Conservation (phyloP, 2,888 invertebrate genomes). For the Isotomurus palustris region DNA sequence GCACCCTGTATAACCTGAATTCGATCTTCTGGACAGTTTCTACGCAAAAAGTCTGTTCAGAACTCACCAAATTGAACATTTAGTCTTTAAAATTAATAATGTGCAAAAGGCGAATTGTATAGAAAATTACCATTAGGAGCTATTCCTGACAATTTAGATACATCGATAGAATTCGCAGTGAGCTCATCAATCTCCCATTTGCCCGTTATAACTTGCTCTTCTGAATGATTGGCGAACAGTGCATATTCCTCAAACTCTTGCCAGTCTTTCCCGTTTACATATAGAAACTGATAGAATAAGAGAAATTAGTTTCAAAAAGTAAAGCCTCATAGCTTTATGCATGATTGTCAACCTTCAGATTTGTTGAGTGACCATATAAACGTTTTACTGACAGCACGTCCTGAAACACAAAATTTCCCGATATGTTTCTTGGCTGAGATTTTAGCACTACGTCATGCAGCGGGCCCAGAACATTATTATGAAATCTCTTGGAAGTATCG, state of each 20-base stretch:
- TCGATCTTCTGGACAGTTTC: neutral
- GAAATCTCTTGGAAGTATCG: neutral
- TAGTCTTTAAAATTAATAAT: no score
- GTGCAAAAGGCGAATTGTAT: no score
- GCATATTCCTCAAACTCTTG: conserved; percentile 14
- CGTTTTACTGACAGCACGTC: conserved; percentile 10
- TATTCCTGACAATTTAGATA: neutral
- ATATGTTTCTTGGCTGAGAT: conserved; percentile 15
- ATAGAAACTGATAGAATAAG: conserved; percentile 11
- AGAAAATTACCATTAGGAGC: no score
- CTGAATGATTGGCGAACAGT: conserved; percentile 2
- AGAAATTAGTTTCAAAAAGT: neutral
- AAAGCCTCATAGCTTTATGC: no score
- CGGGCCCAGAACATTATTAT: neutral
- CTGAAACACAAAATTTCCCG: conserved; percentile 14
- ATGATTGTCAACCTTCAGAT: no score
- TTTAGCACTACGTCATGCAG: conserved; percentile 17
- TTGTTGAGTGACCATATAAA: no score
- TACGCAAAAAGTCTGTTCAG: neutral
- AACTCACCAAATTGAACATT: no score
- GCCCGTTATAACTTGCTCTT: conserved; percentile 21
- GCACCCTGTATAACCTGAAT: neutral
- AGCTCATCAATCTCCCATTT: conserved; percentile 25
- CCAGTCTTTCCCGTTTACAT: conserved; percentile 19
- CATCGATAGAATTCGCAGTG: neutral